Conservation (phyloP, 2,888 invertebrate genomes). For the Limenitis camilla region DNA sequence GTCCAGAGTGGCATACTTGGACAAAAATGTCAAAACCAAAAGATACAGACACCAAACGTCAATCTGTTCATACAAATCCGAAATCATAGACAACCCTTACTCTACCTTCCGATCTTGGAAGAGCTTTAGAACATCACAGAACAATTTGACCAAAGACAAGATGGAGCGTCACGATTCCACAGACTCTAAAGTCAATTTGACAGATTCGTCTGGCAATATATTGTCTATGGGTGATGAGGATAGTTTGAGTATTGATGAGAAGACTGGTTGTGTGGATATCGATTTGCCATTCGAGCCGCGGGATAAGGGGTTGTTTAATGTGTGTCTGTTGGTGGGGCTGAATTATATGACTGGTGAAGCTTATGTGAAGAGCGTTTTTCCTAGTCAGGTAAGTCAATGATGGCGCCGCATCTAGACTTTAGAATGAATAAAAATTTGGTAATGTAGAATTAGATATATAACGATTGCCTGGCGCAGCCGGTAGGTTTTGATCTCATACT, state of each 20-base stretch:
- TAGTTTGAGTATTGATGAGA: constrained; percentile 55
- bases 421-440: no score
- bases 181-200: constrained; percentile 51
- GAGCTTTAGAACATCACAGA: constrained; percentile 59
- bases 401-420: no score
- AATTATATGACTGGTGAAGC: constrained; percentile 78
- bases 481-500: constrained; percentile 4
- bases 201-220: constrained; percentile 49
- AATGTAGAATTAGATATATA: no score
- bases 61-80: constrained; percentile 56
- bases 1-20: constrained; percentile 66
- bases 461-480: no score
- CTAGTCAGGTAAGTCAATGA: constrained; percentile 77
- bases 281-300: constrained; percentile 53
- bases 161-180: constrained; percentile 36
- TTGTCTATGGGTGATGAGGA: constrained; percentile 46
- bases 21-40: constrained; percentile 41
- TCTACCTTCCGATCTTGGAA: constrained; percentile 67
- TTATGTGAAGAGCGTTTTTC: constrained; percentile 82
- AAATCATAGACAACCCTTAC: constrained; percentile 52
- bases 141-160: constrained; percentile 43
- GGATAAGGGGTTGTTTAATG: constrained; percentile 76
- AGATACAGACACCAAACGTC: constrained; percentile 59
- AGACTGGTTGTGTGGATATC: constrained; percentile 57
- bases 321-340: constrained; percentile 80